Conservation (phyloP, 1,140 invertebrate species). For the Monomorium pharaonis region DNA sequence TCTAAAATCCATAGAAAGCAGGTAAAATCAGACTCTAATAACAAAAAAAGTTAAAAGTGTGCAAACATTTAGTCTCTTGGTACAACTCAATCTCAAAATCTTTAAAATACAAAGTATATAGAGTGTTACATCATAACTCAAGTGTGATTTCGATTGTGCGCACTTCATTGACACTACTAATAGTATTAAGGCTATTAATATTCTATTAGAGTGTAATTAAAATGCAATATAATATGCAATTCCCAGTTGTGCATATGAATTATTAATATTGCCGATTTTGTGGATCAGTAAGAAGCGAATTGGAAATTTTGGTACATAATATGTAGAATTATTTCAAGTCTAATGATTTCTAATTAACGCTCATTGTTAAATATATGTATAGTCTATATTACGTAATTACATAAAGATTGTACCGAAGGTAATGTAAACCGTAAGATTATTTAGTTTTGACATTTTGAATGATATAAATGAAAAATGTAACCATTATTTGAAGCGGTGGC, state of each 20-base stretch:
- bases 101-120: not conserved
- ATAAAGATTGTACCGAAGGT: not conserved
- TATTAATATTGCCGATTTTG: conserved; percentile 33
- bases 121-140: conserved; percentile 4
- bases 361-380: not conserved
- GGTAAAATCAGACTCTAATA: conserved; percentile 4
- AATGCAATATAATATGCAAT: conserved; percentile 40
- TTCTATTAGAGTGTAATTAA: conserved; percentile 42
- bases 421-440: not conserved
- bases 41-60: not conserved
- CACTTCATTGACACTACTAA: conserved; percentile 36
- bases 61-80: not conserved
- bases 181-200: conserved; percentile 39
- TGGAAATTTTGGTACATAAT: conserved; percentile 50
- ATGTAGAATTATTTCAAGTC: conserved; percentile 30
- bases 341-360: conserved; percentile 20
- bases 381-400: not conserved
- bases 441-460: not conserved
- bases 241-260: conserved; percentile 23
- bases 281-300: conserved; percentile 45
- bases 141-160: not conserved
- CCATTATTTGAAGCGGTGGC: not conserved
- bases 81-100: conserved; percentile 19
- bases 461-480: not conserved
- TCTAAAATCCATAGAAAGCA: conserved; percentile 39